Conservation (phyloP, 2,888 invertebrate genomes). For the Ophion costatus region DNA sequence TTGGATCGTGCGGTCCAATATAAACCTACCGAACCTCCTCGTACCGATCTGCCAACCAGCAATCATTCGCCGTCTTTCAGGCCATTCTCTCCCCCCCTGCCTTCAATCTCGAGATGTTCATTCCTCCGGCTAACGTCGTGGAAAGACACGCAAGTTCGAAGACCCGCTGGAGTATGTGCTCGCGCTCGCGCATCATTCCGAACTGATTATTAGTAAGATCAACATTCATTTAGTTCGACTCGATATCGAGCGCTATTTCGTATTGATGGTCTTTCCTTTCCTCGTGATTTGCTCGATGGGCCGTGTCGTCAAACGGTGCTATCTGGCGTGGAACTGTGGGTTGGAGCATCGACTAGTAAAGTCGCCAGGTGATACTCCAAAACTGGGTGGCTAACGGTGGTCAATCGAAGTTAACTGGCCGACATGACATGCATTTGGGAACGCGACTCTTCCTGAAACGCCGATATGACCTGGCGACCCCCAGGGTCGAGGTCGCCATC, state of each 20-base stretch:
- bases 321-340: too few relatives aligned
- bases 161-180: conserved; percentile 5
- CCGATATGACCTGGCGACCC: too few relatives aligned
- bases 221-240: conserved; percentile 50
- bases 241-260: conserved; percentile 38
- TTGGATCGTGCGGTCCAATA: conserved; percentile 43
- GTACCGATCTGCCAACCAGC: conserved; percentile 43
- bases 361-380: neutral
- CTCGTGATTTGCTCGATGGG: too few relatives aligned
- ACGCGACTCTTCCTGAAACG: too few relatives aligned
- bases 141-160: conserved; percentile 7
- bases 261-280: neutral
- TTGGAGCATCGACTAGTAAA: too few relatives aligned
- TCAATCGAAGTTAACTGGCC: too few relatives aligned
- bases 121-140: neutral
- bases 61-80: conserved; percentile 48
- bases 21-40: conserved; percentile 39
- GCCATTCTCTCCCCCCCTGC: conserved; percentile 23
- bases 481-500: too few relatives aligned
- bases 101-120: conserved; percentile 10
- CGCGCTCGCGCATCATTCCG: conserved; percentile 5
- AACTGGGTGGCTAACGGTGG: too few relatives aligned
- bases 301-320: too few relatives aligned
- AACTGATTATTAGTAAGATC: conserved; percentile 57
- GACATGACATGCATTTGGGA: too few relatives aligned